Percentiles rank a stretch among this genome's conserved stretches.
Conservation (phyloP, 2,888 invertebrate genomes). For the Hermodice carunculata region DNA sequence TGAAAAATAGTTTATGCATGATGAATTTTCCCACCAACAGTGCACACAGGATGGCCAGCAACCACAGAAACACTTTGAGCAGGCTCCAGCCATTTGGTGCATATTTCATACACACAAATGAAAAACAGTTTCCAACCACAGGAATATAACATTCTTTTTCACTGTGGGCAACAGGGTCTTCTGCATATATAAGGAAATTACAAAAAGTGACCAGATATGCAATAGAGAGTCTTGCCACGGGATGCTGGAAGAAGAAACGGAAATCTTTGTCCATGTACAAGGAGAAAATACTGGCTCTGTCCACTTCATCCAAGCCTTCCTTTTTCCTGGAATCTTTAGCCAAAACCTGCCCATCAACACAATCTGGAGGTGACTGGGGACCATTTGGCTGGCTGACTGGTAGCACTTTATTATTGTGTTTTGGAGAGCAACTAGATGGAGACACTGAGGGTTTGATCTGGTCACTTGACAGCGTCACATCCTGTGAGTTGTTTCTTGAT, state of each 20-base stretch:
- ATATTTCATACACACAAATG: slow-evolving; percentile 72
- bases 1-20: slow-evolving; percentile 70
- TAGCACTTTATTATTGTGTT: too few relatives aligned
- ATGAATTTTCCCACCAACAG: slow-evolving; percentile 71
- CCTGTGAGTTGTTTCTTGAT: too few relatives aligned
- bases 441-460: too few relatives aligned
- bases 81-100: slow-evolving; percentile 69
- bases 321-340: too few relatives aligned
- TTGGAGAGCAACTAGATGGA: too few relatives aligned
- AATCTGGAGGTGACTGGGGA: too few relatives aligned
- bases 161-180: slow-evolving; percentile 73
- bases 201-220: slow-evolving; percentile 72
- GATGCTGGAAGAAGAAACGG: slow-evolving; percentile 73
- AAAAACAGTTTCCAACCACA: slow-evolving; percentile 72
- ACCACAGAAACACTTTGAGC: slow-evolving; percentile 70
- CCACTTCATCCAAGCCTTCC: slow-evolving; percentile 52
- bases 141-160: slow-evolving; percentile 72
- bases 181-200: slow-evolving; percentile 73
- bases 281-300: slow-evolving; percentile 65
- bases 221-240: slow-evolving; percentile 71
- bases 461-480: too few relatives aligned
- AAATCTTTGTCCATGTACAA: slow-evolving; percentile 70
- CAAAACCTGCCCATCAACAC: too few relatives aligned
- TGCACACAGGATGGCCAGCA: slow-evolving; percentile 70
- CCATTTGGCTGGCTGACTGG: too few relatives aligned